These are phyloP conservation scores for Poeciliopsis infans DNA, from an alignment of 2,797 vertebrate genomes.

Conservation along the genomic window DNA sequence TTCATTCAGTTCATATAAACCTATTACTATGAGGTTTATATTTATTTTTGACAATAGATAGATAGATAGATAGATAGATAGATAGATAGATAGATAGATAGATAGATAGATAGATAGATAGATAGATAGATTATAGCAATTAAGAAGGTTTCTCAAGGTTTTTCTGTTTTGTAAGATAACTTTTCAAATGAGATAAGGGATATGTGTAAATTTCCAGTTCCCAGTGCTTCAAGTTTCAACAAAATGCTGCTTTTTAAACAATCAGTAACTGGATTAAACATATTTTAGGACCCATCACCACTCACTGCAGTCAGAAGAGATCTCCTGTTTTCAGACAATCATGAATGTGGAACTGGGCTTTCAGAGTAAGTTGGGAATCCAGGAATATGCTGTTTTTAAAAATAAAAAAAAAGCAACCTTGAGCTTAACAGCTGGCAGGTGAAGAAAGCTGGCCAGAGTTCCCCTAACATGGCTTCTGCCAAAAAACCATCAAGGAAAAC, in stretches of 20 bases:
- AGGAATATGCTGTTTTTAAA: constrained; percentile 10
- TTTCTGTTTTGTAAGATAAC: constrained; percentile 13
- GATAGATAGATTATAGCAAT: not conserved
- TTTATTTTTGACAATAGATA: not conserved
- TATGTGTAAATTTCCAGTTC: constrained; percentile 7
- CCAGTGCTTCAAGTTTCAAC: constrained; percentile 18
- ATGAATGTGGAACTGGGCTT: constrained; percentile 60
- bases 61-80: no score
- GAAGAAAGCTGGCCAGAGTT: constrained; percentile 50
- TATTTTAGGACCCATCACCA: constrained; percentile 43
- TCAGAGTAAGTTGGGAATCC: constrained; percentile 45
- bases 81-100: no score
- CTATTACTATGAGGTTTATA: not conserved
- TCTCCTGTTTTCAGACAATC: constrained; percentile 54
- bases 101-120: no score
- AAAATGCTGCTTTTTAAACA: constrained; percentile 26
- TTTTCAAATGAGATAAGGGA: not conserved
- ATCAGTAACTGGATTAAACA: constrained; percentile 53
- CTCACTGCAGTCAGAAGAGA: constrained; percentile 52
- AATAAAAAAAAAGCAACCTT: constrained; percentile 27
- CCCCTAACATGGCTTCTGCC: constrained; percentile 50
- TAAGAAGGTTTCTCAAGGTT: not conserved
- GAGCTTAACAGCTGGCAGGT: constrained; percentile 67
- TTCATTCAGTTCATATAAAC: not conserved
- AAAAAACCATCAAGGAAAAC: constrained; percentile 69